These are phyloP conservation scores for Paedocypris micromegethes DNA, from an alignment of 2,797 vertebrate genomes.

Conservation along the genomic window DNA sequence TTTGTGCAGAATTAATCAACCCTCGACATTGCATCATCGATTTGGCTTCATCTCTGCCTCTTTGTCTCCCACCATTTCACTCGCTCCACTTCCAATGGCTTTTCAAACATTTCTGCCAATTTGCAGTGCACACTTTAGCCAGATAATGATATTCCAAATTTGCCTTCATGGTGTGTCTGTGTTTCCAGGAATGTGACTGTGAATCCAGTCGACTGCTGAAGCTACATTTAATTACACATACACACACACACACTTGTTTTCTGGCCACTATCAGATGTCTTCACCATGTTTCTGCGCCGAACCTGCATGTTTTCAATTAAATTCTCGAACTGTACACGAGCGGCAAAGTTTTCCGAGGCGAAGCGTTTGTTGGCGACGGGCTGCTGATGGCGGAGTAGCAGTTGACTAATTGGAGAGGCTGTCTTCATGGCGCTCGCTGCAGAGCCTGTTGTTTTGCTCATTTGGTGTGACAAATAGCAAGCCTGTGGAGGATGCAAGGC, in stretches of 20 bases:
- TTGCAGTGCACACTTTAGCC: slow-evolving; percentile 21
- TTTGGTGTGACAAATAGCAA: slow-evolving; percentile 60
- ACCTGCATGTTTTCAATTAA: slow-evolving; percentile 36
- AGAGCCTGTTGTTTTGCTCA: slow-evolving; percentile 55
- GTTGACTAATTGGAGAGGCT: slow-evolving; percentile 52
- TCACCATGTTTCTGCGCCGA: slow-evolving; percentile 3
- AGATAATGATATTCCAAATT: slow-evolving; percentile 42
- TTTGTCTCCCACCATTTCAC: slow-evolving; percentile 33
- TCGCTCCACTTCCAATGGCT: slow-evolving; percentile 44
- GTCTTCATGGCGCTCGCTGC: slow-evolving; percentile 38
- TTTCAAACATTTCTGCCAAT: slow-evolving; percentile 37
- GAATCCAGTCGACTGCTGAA: slow-evolving; percentile 14
- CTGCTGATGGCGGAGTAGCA: slow-evolving; percentile 40
- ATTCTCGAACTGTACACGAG: slow-evolving; percentile 13
- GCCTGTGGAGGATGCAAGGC: slow-evolving; percentile 57
- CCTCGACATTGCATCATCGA: slow-evolving; percentile 38
- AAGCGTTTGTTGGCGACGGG: slow-evolving; percentile 10
- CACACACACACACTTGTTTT: background rate
- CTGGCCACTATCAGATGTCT: background rate
- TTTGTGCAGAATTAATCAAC: slow-evolving; percentile 41
- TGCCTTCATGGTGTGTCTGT: slow-evolving; percentile 22
- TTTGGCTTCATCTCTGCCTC: slow-evolving; percentile 25
- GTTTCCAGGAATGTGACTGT: slow-evolving; percentile 20
- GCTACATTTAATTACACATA: too few species aligned
- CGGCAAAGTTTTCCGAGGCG: slow-evolving; percentile 31